Percentiles rank a stretch among this genome's conserved stretches.
These are phyloP conservation scores for Drosophila cardini DNA, from an alignment of 1,140 invertebrate species.

Conservation along the genomic window DNA sequence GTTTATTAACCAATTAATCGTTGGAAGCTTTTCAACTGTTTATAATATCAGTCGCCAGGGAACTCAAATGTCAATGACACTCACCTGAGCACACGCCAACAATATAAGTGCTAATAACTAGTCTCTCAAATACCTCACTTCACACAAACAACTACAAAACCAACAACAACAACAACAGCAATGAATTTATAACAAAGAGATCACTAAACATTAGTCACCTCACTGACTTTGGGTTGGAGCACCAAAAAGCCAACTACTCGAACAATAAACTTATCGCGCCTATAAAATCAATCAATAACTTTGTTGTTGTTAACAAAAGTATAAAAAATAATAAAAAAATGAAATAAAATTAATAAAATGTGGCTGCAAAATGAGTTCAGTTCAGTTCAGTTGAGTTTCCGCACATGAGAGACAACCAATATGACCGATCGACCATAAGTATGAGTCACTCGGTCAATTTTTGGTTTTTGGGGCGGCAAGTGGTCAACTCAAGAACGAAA, in stretches of 20 bases:
- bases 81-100: conserved; percentile 39
- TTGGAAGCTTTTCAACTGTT: conserved; percentile 5
- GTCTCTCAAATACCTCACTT: conserved; percentile 45
- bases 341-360: conserved; percentile 57
- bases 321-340: conserved; percentile 42
- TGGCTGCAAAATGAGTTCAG: conserved; percentile 70
- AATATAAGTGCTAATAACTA: conserved; percentile 71
- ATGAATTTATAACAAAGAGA: conserved; percentile 67
- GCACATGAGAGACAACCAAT: conserved; percentile 51
- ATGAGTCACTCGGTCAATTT: conserved; percentile 53
- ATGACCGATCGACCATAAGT: conserved; percentile 26
- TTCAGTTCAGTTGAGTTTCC: conserved; percentile 57
- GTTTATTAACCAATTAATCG: conserved; percentile 30
- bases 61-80: conserved; percentile 65
- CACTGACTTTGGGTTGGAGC: conserved; percentile 37
- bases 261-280: conserved; percentile 79
- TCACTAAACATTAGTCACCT: conserved; percentile 75
- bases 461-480: conserved; percentile 53
- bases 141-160: conserved; percentile 10
- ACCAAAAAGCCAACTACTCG: conserved; percentile 46
- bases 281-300: conserved; percentile 78
- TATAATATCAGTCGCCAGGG: background rate
- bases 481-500: conserved; percentile 53
- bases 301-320: conserved; percentile 24
- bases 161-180: conserved; percentile 15